These are phyloP conservation scores for Nyctereutes procyonoides DNA, from an alignment of 2,113 vertebrate species.

Conservation along the genomic window DNA sequence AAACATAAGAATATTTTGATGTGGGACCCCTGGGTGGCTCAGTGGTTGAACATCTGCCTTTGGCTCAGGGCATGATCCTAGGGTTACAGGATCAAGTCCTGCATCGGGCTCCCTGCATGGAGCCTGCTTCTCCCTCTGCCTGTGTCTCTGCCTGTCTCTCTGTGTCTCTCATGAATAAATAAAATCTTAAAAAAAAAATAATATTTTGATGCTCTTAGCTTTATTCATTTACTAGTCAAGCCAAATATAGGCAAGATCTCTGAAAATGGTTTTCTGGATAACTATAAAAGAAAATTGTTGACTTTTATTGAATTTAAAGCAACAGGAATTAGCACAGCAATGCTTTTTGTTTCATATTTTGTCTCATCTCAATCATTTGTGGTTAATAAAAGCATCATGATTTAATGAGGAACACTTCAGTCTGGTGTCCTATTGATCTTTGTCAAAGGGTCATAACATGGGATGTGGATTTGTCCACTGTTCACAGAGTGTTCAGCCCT, in stretches of 20 bases:
- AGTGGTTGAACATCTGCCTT: too few species aligned
- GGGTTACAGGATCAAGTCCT: too few species aligned
- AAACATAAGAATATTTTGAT: neutral
- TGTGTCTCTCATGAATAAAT: too few species aligned
- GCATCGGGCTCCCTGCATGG: too few species aligned
- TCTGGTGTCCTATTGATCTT: neutral
- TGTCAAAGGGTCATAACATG: neutral
- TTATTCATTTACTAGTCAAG: neutral
- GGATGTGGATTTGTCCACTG: neutral
- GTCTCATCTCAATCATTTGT: neutral
- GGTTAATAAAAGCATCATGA: neutral
- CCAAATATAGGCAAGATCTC: neutral
- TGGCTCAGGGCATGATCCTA: too few species aligned
- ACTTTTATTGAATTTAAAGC: slow-evolving; percentile 2
- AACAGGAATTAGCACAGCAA: neutral
- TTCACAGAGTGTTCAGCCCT: neutral
- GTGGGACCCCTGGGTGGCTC: too few species aligned
- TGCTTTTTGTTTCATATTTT: neutral
- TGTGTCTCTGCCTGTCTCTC: too few species aligned
- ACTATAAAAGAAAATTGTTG: neutral
- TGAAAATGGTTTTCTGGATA: slow-evolving; percentile 7
- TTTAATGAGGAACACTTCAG: neutral
- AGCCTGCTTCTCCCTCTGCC: too few species aligned
- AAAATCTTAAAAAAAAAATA: neutral
- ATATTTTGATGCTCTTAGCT: neutral